Percentiles rank a stretch among this genome's conserved stretches.
Conservation (phyloP, 1,140 invertebrate genomes). For the Carposina sasakii region DNA sequence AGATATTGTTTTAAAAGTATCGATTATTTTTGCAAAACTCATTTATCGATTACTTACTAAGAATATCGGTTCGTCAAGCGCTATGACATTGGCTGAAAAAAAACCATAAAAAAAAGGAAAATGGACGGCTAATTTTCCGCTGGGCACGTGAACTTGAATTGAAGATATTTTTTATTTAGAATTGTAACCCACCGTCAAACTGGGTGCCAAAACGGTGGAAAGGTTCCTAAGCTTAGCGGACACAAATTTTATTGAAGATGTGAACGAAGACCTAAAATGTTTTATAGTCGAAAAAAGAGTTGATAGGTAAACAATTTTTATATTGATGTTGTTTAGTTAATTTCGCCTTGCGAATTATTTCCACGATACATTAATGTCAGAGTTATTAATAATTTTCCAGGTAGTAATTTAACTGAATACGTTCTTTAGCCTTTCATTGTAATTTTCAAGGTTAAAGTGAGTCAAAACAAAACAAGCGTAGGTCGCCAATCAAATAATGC, state of each 20-base stretch:
- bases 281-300: constrained; percentile 59
- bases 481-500: constrained; percentile 39
- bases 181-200: constrained; percentile 51
- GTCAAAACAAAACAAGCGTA: constrained; percentile 36
- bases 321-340: constrained; percentile 31
- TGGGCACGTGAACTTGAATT: constrained; percentile 49
- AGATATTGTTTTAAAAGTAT: too few relatives aligned
- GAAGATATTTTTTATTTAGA: constrained; percentile 42
- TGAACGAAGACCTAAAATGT: constrained; percentile 68
- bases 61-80: too few relatives aligned
- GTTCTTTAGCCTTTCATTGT: constrained; percentile 16
- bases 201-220: constrained; percentile 70
- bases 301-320: constrained; percentile 67
- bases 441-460: constrained; percentile 58
- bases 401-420: constrained; percentile 7
- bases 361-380: too few relatives aligned
- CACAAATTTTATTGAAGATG: constrained; percentile 66
- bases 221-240: constrained; percentile 63
- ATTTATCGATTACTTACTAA: too few relatives aligned
- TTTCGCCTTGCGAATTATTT: too few relatives aligned
- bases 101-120: constrained; percentile 60
- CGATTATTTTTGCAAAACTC: too few relatives aligned
- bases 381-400: too few relatives aligned
- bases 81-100: too few relatives aligned
- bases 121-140: constrained; percentile 56